These are phyloP conservation scores for Archips crataeganus DNA, from an alignment of 2,888 invertebrate species.

Conservation along the genomic window DNA sequence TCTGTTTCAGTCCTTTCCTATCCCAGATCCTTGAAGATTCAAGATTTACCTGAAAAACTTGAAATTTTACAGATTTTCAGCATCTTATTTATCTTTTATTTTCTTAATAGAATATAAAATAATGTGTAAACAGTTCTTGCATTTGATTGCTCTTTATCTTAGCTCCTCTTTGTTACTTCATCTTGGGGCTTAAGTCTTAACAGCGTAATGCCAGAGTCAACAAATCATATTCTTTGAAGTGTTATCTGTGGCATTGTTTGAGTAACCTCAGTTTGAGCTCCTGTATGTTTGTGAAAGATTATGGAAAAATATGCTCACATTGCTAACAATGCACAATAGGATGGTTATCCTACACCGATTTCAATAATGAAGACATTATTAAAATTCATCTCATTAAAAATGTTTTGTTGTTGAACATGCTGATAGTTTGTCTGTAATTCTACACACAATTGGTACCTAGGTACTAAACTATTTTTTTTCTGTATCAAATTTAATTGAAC, in stretches of 20 bases:
- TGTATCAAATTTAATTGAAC: no score
- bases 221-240: conserved; percentile 28
- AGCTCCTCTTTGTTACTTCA: conserved; percentile 13
- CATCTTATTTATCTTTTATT: neutral
- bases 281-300: conserved; percentile 18
- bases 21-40: conserved; percentile 12
- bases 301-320: conserved; percentile 7
- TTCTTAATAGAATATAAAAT: no score
- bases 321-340: neutral
- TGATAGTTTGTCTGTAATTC: no score
- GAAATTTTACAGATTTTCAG: neutral
- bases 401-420: no score
- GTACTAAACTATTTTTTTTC: no score
- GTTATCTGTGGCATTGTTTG: conserved; percentile 34
- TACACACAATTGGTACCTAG: no score
- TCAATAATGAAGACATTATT: neutral
- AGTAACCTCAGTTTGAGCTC: conserved; percentile 25
- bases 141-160: conserved; percentile 20
- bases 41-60: neutral
- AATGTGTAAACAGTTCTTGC: neutral
- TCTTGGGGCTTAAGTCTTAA: conserved; percentile 10
- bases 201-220: conserved; percentile 31
- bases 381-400: neutral
- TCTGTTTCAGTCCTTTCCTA: conserved; percentile 31
- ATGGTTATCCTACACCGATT: neutral